Base-by-base conservation (phyloP, 2,888 invertebrate genomes). In the Saturnia pavonia region DNA sequence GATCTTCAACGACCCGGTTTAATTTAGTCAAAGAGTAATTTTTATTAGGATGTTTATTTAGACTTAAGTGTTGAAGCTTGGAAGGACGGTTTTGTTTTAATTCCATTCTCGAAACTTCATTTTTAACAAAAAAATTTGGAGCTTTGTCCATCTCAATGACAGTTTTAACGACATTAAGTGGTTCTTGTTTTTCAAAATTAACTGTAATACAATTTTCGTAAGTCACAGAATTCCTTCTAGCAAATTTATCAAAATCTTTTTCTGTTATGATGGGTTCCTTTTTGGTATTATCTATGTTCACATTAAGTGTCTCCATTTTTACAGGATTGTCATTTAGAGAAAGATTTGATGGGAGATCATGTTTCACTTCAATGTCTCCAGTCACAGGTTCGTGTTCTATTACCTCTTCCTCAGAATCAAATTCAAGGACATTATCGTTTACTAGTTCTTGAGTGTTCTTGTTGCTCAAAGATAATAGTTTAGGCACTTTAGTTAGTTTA, bases 161-260 rank as follows among this genome's bases (percentile, higher is more conserved):
- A 27, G 86, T 87, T 78, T 91, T 85, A 54, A 88, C 79, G 7
- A 91, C 84, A 74, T 90, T 90, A 69, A 86, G 88, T 19, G 86
- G 78, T 74, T 91, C 88, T 75, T 85, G 89, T 8, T 77, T 77
- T 69, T 91, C 90, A 74, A 86, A 89, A 73, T 86, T 91, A 14
- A 93, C 89, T 34, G 91, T 90, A 0, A 92, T 77, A 73, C 90
- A 82, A 75, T 92, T 90, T 79, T 92, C 91, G 72, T 88, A 93
- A 6, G 88, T 90, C 63, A 89, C 85, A 7, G 94, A 93, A 80
- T 92, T 94, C 72, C 92, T 82, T 76, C 93, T 83, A 1, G 87
- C 92, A 76, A 94, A 94, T 80, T 92, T 92, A 74, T 94, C 94
- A 74, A 94, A 94, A 65, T 94, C 94, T 69, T 87, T 92, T 85